Evolutionary conservation across 2,113 vertebrate species (phyloP).

Genomic region (Hiodon tergisus): DNA sequence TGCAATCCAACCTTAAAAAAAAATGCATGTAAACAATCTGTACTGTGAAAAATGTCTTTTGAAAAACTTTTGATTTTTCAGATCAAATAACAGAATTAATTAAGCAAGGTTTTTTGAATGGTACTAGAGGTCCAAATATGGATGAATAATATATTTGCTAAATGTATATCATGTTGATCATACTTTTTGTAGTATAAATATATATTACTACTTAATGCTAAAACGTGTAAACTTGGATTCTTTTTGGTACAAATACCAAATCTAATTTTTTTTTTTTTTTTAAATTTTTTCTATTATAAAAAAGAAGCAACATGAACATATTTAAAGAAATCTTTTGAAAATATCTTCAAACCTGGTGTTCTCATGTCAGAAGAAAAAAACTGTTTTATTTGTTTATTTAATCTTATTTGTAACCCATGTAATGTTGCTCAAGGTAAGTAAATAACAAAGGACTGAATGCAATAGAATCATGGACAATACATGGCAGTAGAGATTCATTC

Average conservation of each 20-base stretch:
- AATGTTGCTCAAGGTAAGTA: neutral
- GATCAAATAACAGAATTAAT: conserved; percentile 45
- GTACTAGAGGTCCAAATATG: conserved; percentile 11
- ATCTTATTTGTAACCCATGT: neutral
- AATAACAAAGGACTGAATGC: neutral
- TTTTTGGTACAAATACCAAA: conserved; percentile 30
- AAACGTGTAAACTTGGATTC: conserved; percentile 5
- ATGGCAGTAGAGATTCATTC: neutral
- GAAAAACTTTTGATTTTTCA: conserved; percentile 43
- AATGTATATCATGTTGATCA: conserved; percentile 10
- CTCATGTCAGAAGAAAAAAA: too few relatives aligned
- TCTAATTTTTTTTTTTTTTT: neutral
- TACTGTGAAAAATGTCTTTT: conserved; percentile 43
- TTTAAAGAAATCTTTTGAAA: too few relatives aligned
- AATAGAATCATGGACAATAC: neutral
- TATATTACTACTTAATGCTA: too few relatives aligned
- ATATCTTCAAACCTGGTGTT: too few relatives aligned
- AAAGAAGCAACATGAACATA: too few relatives aligned
- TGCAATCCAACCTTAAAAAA: conserved; percentile 14
- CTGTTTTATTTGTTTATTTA: neutral
- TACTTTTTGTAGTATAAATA: too few relatives aligned
- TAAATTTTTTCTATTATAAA: neutral
- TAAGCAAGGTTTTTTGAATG: conserved; percentile 35
- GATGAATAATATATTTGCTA: conserved; percentile 13
- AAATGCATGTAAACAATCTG: neutral